phyloP scores from a whole-genome alignment of 1,140 invertebrate species.

The Hyles euphorbiae region DNA sequence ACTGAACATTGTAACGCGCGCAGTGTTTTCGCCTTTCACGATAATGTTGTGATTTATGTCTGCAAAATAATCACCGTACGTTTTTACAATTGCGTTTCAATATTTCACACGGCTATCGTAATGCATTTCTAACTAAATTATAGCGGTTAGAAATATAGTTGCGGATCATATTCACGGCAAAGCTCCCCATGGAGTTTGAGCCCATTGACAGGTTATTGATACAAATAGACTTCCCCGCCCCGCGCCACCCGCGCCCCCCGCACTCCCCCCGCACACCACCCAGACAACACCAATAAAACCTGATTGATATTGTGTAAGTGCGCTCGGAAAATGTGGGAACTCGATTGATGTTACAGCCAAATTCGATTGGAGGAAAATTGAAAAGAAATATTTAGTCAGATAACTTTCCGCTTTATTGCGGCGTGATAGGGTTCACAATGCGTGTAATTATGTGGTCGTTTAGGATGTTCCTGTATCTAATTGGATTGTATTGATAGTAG shows the following conservation, averaged over 20 bases:
- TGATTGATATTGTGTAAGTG: slow-evolving; percentile 76
- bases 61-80: too few species aligned
- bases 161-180: slow-evolving; percentile 28
- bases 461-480: too few species aligned
- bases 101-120: slow-evolving; percentile 46
- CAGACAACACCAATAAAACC: slow-evolving; percentile 73
- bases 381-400: slow-evolving; percentile 44
- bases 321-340: slow-evolving; percentile 73
- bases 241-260: slow-evolving; percentile 26
- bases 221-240: slow-evolving; percentile 60
- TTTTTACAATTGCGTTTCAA: too few species aligned
- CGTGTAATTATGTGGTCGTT: too few species aligned
- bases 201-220: slow-evolving; percentile 74
- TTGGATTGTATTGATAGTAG: slow-evolving; percentile 48
- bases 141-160: slow-evolving; percentile 38
- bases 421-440: slow-evolving; percentile 17
- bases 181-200: slow-evolving; percentile 48
- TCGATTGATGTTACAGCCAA: slow-evolving; percentile 72
- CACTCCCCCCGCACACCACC: slow-evolving; percentile 25
- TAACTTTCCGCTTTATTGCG: slow-evolving; percentile 29
- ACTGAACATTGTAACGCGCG: too few species aligned
- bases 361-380: slow-evolving; percentile 74
- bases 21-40: too few species aligned
- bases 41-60: too few species aligned
- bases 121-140: slow-evolving; percentile 63